These are phyloP conservation scores for Leucoraja erinaceus DNA, from an alignment of 2,113 vertebrate species.

Conservation along the genomic window DNA sequence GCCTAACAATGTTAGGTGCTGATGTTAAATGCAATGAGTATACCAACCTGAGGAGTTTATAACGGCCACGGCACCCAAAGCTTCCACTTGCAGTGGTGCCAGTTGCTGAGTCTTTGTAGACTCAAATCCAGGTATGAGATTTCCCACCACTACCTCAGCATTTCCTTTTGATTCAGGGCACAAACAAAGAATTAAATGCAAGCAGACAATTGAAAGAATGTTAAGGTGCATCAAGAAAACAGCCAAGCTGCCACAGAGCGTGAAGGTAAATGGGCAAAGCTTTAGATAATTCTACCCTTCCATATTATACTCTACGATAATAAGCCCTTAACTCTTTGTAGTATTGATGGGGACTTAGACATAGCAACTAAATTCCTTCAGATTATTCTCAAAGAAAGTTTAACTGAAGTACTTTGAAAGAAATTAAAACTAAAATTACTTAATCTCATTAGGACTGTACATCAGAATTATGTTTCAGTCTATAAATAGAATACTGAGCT, in stretches of 20 bases:
- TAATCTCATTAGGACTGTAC: neutral
- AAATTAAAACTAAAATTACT: neutral
- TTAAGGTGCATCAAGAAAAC: neutral
- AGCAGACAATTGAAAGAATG: neutral
- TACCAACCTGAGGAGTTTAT: slow-evolving; percentile 80
- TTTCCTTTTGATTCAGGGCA: slow-evolving; percentile 22
- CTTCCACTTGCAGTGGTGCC: slow-evolving; percentile 65
- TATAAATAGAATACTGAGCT: neutral
- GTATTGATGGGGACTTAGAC: neutral
- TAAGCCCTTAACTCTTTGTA: neutral
- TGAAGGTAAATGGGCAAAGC: neutral
- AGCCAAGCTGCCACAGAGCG: slow-evolving; percentile 44
- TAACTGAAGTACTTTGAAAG: neutral
- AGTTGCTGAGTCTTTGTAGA: slow-evolving; percentile 68
- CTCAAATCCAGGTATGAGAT: slow-evolving; percentile 86
- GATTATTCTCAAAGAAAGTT: neutral
- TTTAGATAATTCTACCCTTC: neutral
- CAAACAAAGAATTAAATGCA: slow-evolving; percentile 14
- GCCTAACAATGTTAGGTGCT: neutral
- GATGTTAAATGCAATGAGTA: neutral
- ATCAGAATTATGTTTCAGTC: neutral
- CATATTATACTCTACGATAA: neutral
- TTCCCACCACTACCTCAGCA: slow-evolving; percentile 68
- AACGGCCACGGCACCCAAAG: slow-evolving; percentile 48
- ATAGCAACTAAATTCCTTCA: neutral